Percentiles rank a stretch among this genome's conserved stretches.
Conservation (phyloP, 2,113 vertebrate species). For the Strix aluco region DNA sequence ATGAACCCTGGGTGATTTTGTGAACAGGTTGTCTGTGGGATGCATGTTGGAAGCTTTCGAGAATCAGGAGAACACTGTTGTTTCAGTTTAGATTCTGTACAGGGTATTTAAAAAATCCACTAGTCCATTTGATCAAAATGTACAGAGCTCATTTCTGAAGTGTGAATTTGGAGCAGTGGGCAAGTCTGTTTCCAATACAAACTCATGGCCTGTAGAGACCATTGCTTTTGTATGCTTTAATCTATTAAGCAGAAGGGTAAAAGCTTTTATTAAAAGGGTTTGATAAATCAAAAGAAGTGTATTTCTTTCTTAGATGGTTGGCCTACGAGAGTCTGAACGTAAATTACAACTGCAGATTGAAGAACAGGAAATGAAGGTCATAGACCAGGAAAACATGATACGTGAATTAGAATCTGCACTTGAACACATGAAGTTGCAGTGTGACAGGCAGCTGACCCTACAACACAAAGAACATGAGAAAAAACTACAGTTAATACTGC, state of each 20-base stretch:
- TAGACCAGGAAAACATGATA: conserved; percentile 73
- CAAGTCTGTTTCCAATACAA: not conserved
- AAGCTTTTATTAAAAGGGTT: not conserved
- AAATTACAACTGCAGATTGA: conserved; percentile 78
- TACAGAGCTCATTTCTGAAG: not conserved
- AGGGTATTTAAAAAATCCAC: not conserved
- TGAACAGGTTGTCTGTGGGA: not conserved
- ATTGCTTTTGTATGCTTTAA: not conserved
- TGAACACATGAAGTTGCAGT: conserved; percentile 80
- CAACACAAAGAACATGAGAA: conserved; percentile 86
- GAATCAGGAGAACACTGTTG: not conserved
- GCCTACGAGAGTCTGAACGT: conserved; percentile 79
- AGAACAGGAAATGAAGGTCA: conserved; percentile 80
- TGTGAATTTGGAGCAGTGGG: not conserved
- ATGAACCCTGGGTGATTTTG: not conserved
- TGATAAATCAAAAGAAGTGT: not conserved
- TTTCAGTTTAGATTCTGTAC: not conserved
- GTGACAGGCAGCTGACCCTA: conserved; percentile 81
- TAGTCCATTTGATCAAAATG: not conserved
- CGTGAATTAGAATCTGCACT: conserved; percentile 78
- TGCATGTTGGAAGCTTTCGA: not conserved
- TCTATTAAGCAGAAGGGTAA: not conserved
- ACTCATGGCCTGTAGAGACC: not conserved
- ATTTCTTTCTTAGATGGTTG: conserved; percentile 79
- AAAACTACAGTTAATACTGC: conserved; percentile 81